Evolutionary conservation across 1,140 invertebrate species (phyloP).

Genomic region (Coenobita brevimanus): DNA sequence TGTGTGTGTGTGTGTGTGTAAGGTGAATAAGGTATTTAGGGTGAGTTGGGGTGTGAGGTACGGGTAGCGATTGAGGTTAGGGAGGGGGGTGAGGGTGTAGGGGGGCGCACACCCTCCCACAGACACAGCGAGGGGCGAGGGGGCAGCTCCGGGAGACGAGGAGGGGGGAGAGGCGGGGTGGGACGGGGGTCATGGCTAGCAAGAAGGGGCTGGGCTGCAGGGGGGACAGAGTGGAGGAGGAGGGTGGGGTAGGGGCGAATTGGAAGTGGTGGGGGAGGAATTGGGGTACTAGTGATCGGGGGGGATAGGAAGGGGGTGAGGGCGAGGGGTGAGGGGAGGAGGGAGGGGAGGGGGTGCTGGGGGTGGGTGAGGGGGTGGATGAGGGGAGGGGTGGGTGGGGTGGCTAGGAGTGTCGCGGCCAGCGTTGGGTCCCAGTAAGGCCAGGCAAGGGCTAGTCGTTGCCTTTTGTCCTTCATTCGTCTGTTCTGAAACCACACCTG

Average conservation of each 20-base stretch:
- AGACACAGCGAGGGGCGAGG: conserved; percentile 29
- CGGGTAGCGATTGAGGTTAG: no score
- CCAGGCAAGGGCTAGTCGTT: conserved; percentile 91
- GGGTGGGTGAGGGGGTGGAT: conserved; percentile 19
- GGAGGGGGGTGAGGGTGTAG: no score
- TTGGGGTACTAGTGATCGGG: not conserved
- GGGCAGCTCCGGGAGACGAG: conserved; percentile 2
- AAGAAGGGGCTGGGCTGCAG: conserved; percentile 49
- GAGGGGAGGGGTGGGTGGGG: conserved; percentile 71
- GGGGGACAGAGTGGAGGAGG: conserved; percentile 46
- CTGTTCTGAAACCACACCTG: conserved; percentile 99
- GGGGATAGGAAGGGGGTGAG: conserved; percentile 34
- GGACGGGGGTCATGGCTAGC: conserved; percentile 55
- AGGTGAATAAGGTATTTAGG: no score
- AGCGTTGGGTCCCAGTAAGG: conserved; percentile 94
- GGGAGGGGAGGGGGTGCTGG: conserved; percentile 35
- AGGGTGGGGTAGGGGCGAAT: conserved; percentile 50
- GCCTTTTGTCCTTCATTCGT: conserved; percentile 98
- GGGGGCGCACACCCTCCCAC: conserved; percentile 19
- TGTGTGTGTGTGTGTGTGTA: not conserved
- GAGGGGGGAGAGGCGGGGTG: conserved; percentile 7
- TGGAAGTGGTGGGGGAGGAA: conserved; percentile 21
- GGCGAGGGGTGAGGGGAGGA: conserved; percentile 26
- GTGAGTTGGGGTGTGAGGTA: no score
- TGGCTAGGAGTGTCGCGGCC: conserved; percentile 91